Evolutionary conservation across 2,888 invertebrate genomes (phyloP).

Genomic region (Watsonalla binaria): DNA sequence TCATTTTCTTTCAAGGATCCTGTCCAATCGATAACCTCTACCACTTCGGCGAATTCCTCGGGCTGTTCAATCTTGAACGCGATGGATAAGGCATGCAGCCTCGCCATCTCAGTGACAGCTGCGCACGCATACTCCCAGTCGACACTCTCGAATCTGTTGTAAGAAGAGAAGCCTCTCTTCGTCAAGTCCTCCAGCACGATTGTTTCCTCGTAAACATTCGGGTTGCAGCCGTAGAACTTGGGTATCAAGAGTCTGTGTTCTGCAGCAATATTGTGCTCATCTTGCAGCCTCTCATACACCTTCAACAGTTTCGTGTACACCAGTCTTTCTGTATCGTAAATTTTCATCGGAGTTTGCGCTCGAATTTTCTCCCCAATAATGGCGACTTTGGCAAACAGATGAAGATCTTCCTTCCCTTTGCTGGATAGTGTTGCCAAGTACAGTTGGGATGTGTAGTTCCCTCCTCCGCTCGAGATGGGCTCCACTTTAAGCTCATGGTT

Average conservation of each 20-base stretch:
- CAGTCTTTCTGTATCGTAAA: conserved; percentile 40
- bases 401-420: conserved; percentile 17
- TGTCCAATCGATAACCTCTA: conserved; percentile 17
- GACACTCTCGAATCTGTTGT: conserved; percentile 41
- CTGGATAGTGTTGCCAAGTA: conserved; percentile 20
- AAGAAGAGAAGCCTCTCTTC: conserved; percentile 34
- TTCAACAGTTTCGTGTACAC: conserved; percentile 37
- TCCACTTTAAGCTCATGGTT: conserved; percentile 25
- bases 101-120: conserved; percentile 44
- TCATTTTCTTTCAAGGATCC: conserved; percentile 10
- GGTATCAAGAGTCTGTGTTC: conserved; percentile 37
- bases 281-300: conserved; percentile 33
- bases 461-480: conserved; percentile 37
- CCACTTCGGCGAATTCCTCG: conserved; percentile 34
- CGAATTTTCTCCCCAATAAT: conserved; percentile 37
- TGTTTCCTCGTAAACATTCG: conserved; percentile 32
- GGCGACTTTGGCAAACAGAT: conserved; percentile 49
- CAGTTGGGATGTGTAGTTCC: conserved; percentile 38
- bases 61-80: conserved; percentile 35
- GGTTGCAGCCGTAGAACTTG: conserved; percentile 38
- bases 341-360: conserved; percentile 14
- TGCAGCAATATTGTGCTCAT: conserved; percentile 25
- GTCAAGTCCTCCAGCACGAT: conserved; percentile 51
- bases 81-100: conserved; percentile 59
- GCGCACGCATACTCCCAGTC: conserved; percentile 48